Percentiles rank a stretch among this genome's conserved stretches.
Evolutionary conservation across 2,888 invertebrate genomes (phyloP).

Genomic region (Melipona beecheii): DNA sequence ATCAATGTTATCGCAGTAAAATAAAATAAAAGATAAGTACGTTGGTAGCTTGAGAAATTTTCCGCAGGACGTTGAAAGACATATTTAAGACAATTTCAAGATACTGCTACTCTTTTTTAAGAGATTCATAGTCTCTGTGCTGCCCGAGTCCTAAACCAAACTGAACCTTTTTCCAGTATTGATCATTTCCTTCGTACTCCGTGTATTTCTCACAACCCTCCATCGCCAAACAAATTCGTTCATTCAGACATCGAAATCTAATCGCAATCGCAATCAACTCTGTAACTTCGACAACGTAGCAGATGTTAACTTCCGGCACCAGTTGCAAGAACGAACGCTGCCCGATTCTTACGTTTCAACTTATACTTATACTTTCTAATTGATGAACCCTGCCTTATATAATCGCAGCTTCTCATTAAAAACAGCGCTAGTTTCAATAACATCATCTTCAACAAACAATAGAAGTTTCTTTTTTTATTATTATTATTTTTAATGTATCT

Average conservation of each 20-base stretch:
- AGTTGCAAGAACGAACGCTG: constrained; percentile 18
- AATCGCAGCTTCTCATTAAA: constrained; percentile 24
- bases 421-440: constrained; percentile 40
- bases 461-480: constrained; percentile 12
- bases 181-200: neutral
- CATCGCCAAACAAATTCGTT: neutral
- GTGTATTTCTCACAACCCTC: neutral
- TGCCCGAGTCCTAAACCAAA: neutral
- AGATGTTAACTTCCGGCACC: constrained; percentile 22
- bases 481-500: neutral
- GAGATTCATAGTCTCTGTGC: neutral
- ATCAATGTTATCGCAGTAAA: neutral
- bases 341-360: neutral
- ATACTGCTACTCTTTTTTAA: neutral
- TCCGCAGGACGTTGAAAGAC: neutral
- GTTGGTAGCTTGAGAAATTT: neutral
- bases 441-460: constrained; percentile 55
- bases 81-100: neutral
- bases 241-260: constrained; percentile 5
- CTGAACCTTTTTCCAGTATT: neutral
- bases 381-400: constrained; percentile 5
- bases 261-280: neutral
- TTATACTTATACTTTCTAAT: constrained; percentile 17
- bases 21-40: neutral
- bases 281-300: constrained; percentile 8